A percentile compares a stretch with the other conserved stretches of the same genome.
phyloP scores from a whole-genome alignment of 2,888 invertebrate species.

The Andrena bicolor region DNA sequence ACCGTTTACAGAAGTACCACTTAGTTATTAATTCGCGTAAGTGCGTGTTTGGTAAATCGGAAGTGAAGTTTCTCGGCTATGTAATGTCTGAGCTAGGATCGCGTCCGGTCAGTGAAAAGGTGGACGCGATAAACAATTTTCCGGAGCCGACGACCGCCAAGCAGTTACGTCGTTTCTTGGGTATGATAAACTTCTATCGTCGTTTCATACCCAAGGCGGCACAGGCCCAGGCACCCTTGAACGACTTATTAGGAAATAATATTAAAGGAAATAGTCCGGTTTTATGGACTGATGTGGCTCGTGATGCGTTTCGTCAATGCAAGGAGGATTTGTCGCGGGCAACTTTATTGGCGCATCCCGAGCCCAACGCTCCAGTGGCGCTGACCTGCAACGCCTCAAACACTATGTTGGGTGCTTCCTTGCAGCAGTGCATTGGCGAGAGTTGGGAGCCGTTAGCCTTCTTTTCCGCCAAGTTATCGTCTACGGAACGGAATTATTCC shows the following conservation, averaged over 20 bases:
- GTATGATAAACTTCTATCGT: not conserved
- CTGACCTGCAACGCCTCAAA: not conserved
- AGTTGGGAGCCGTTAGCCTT: not conserved
- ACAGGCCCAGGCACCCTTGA: not conserved
- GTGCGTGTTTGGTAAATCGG: no score
- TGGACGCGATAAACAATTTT: no score
- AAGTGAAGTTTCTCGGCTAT: no score
- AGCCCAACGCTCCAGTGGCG: not conserved
- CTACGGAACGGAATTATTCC: not conserved
- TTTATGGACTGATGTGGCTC: not conserved
- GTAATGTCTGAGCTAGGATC: no score
- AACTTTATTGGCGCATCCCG: not conserved
- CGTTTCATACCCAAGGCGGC: slow-evolving; percentile 1
- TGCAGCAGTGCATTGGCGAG: not conserved
- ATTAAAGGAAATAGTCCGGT: not conserved
- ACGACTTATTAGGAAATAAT: not conserved
- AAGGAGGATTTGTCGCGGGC: not conserved
- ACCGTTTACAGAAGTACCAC: no score
- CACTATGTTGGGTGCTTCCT: not conserved
- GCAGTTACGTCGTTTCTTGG: no score
- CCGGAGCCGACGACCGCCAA: no score
- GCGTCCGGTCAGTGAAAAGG: no score
- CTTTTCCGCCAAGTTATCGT: not conserved
- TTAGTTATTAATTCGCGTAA: no score
- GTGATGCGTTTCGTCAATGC: not conserved